A percentile compares a stretch with the other conserved stretches of the same genome.
phyloP scores from a whole-genome alignment of 2,797 vertebrate genomes.

The Coracias cyanogaster region DNA sequence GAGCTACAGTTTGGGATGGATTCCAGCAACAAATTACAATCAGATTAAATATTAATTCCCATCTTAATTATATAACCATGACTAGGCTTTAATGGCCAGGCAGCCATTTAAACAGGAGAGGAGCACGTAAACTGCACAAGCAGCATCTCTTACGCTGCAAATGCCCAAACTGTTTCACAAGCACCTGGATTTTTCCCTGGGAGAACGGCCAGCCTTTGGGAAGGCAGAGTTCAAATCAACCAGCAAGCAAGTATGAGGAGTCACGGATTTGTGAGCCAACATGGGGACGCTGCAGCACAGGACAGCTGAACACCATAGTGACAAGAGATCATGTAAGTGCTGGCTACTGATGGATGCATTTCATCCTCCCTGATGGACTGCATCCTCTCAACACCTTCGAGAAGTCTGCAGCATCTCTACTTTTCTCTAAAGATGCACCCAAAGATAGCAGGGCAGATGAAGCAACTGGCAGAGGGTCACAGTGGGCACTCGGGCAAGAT shows the following conservation, averaged over 20 bases:
- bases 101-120: slow-evolving; percentile 53
- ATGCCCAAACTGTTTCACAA: background rate
- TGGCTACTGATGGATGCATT: background rate
- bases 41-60: slow-evolving; percentile 73
- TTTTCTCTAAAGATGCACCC: background rate
- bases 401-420: background rate
- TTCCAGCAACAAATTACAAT: slow-evolving; percentile 69
- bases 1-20: slow-evolving; percentile 35
- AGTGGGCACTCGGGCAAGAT: background rate
- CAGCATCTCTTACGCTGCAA: background rate
- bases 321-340: background rate
- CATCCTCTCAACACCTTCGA: background rate
- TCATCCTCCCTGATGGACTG: background rate
- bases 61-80: slow-evolving; percentile 72
- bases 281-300: accelerated
- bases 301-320: background rate
- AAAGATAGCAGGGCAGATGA: background rate
- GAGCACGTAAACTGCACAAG: background rate
- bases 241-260: background rate
- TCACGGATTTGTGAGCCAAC: background rate
- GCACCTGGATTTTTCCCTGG: background rate
- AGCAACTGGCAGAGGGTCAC: background rate
- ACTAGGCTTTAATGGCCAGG: slow-evolving; percentile 38
- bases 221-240: background rate
- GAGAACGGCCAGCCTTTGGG: background rate